Base-by-base conservation (phyloP, 2,797 vertebrate species). In the Gallinago solitaria region DNA sequence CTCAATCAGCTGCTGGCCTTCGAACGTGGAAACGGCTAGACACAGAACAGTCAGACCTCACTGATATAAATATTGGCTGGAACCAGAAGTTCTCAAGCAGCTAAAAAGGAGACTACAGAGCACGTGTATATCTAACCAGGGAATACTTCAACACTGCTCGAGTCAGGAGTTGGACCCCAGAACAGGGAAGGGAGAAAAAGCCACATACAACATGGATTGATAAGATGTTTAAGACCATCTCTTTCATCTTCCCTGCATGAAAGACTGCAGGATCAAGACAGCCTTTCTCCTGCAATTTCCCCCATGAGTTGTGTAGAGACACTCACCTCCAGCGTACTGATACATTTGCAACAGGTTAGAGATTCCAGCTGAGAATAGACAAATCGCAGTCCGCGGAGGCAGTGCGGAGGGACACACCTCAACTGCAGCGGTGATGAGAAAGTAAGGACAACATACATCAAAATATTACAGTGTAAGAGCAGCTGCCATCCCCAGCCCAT, bases 331-430 rank as follows among this genome's bases (percentile, higher is more conserved):
- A 99, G 94, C 15, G 98, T 98, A 95, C 96, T 98, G 95, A 99
- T 96, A 96, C 99, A 99, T 96, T 98, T 99, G 86, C 98, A 99
- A 95, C 99, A 99, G 50, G 97, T 98, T 71, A 99, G 98, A 86
- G 99, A 98, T 96, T 99, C 99, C 91, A 99, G 95, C 97, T 99
- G 99, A 63, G 99, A 99, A 93, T 99, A 99, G 80, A 99, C 96
- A 69, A 98, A 98, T 81, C 99, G 96, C 37, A 99, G 98, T 15
- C 99, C 99, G 76, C 96, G 98, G 4, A 99, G 98, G 95, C 98
- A 99, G 95, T 99, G 99, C 2, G 99, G 98, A n/a, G 99, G 99
- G 86, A 99, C 97, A 82, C 98, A 98, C 93, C 98, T 99, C 78
- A 99, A 95, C 99, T 99, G 83, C 28, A 54, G 64, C 24, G 91